These are phyloP conservation scores for Erebia palarica DNA, from an alignment of 2,888 invertebrate species.

Conservation along the genomic window DNA sequence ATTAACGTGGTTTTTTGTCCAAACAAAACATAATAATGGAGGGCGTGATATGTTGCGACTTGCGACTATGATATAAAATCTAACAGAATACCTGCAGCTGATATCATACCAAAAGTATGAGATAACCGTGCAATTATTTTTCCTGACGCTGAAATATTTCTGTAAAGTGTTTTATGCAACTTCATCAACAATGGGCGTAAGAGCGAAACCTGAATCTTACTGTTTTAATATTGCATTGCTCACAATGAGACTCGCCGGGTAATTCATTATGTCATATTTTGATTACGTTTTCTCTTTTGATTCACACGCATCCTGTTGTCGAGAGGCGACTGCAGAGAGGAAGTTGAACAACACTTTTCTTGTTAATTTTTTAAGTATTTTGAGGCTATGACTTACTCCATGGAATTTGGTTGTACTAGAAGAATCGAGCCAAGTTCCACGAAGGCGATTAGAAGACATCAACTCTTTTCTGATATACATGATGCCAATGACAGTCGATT, in stretches of 20 bases:
- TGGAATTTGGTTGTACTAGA: too few species aligned
- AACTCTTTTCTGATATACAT: too few species aligned
- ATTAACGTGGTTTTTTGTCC: too few species aligned
- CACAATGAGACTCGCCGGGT: not conserved
- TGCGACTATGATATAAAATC: too few species aligned
- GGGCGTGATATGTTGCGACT: too few species aligned
- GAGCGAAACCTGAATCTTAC: constrained; percentile 9
- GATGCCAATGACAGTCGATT: too few species aligned
- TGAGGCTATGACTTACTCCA: not conserved
- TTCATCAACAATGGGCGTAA: constrained; percentile 3
- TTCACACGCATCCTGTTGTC: not conserved
- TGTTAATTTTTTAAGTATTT: not conserved
- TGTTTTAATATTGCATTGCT: constrained; percentile 5
- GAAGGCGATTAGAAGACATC: too few species aligned
- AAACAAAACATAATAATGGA: too few species aligned
- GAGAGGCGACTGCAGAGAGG: not conserved
- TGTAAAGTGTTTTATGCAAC: constrained; percentile 13
- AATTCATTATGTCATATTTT: constrained; percentile 9
- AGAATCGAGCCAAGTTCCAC: too few species aligned
- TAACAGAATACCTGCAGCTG: too few species aligned
- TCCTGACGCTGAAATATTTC: not conserved
- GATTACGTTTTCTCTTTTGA: not conserved
- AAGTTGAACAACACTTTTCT: not conserved
- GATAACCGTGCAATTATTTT: not conserved
- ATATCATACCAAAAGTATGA: too few species aligned